Percentiles rank a stretch among this genome's conserved stretches.
Conservation (phyloP, 2,888 invertebrate species). For the Myathropa florea region DNA sequence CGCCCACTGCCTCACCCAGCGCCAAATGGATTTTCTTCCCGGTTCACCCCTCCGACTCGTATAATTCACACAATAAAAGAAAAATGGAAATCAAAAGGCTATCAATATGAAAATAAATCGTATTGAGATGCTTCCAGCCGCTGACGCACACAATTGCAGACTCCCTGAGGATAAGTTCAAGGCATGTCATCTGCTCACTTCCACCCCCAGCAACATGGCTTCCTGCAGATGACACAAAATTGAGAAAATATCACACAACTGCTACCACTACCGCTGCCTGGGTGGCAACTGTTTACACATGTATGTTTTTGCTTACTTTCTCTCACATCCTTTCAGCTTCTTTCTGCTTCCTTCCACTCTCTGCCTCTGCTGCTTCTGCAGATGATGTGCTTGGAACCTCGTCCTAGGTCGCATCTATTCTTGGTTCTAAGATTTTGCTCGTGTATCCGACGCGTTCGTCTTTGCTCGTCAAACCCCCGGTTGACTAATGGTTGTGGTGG, state of each 20-base stretch:
- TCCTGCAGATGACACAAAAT: slow-evolving; percentile 36
- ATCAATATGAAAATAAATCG: slow-evolving; percentile 78
- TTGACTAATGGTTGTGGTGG: neutral
- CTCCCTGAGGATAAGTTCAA: slow-evolving; percentile 36
- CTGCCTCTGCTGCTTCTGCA: neutral
- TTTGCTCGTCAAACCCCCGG: neutral
- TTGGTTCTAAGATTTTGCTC: neutral
- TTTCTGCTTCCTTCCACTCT: neutral
- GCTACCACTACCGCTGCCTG: neutral
- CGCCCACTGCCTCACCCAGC: slow-evolving; percentile 22
- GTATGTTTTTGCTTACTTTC: neutral
- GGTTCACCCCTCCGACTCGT: neutral
- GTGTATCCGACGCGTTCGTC: neutral
- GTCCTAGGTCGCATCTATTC: slow-evolving; percentile 6
- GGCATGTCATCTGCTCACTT: slow-evolving; percentile 44
- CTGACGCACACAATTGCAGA: slow-evolving; percentile 21
- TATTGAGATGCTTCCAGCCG: slow-evolving; percentile 66
- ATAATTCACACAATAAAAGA: slow-evolving; percentile 34
- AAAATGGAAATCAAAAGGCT: slow-evolving; percentile 74
- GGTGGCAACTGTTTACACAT: neutral
- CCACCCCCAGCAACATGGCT: neutral
- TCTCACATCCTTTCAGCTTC: neutral
- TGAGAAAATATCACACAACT: slow-evolving; percentile 41
- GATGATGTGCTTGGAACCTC: slow-evolving; percentile 41
- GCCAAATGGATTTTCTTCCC: neutral